A percentile compares a stretch with the other conserved stretches of the same genome.
phyloP scores from a whole-genome alignment of 2,797 vertebrate species.

The Falco cherrug region DNA sequence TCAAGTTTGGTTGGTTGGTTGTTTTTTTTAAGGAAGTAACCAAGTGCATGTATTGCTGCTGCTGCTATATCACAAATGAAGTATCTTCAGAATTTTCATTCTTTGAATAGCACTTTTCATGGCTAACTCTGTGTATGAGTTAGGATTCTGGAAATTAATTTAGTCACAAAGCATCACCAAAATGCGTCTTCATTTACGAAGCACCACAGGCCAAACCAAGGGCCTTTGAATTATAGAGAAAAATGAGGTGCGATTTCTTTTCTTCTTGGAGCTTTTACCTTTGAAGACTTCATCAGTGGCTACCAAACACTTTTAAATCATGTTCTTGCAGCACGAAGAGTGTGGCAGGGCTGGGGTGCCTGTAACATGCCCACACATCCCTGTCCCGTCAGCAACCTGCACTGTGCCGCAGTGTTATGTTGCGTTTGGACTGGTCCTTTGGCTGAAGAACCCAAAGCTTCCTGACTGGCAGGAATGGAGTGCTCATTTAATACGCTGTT shows the following conservation, averaged over 20 bases:
- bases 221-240: not conserved
- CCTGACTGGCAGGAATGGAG: not conserved
- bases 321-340: not conserved
- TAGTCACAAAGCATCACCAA: not conserved
- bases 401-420: accelerated
- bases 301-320: not conserved
- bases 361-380: not conserved
- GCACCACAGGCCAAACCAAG: not conserved
- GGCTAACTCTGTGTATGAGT: not conserved
- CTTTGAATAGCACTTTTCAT: not conserved
- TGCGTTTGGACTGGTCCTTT: not conserved
- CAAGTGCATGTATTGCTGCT: not conserved
- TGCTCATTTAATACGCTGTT: not conserved
- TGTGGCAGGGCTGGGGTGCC: not conserved
- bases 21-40: not conserved
- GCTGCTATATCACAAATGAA: not conserved
- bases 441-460: not conserved
- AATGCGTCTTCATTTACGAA: not conserved
- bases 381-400: accelerated
- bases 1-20: too few relatives aligned
- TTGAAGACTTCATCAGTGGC: not conserved
- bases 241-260: not conserved
- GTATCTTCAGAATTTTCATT: not conserved
- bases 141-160: not conserved
- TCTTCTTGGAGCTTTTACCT: not conserved